Conservation (phyloP, 2,113 vertebrate species). For the Engraulis encrasicolus region DNA sequence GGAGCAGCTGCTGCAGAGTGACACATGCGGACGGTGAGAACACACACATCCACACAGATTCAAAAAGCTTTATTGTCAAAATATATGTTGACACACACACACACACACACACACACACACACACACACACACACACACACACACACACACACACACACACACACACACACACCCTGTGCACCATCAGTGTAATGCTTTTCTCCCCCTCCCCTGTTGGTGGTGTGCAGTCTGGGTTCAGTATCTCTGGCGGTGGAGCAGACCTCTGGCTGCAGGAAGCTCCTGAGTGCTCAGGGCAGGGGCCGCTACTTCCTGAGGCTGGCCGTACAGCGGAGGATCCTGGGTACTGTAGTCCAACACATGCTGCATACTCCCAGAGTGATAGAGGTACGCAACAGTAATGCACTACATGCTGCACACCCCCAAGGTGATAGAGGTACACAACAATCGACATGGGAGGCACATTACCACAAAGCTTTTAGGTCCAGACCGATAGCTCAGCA, state of each 20-base stretch:
- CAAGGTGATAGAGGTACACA: slow-evolving; percentile 71
- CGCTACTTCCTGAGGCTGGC: slow-evolving; percentile 73
- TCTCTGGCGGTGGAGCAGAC: slow-evolving; percentile 70
- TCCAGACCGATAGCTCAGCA: too few relatives aligned
- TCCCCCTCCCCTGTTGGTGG: background rate
- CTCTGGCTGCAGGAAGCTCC: slow-evolving; percentile 66
- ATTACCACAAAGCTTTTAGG: too few relatives aligned
- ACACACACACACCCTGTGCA: background rate
- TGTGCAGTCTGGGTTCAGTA: slow-evolving; percentile 64
- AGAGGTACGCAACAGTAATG: slow-evolving; percentile 63
- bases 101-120: too few relatives aligned
- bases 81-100: too few relatives aligned
- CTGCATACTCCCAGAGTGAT: slow-evolving; percentile 67
- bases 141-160: too few relatives aligned
- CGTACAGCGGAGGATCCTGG: slow-evolving; percentile 73
- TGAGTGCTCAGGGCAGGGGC: slow-evolving; percentile 74
- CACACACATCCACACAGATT: too few relatives aligned
- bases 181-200: background rate
- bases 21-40: slow-evolving; percentile 71
- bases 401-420: slow-evolving; percentile 70
- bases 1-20: slow-evolving; percentile 73
- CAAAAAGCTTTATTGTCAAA: too few relatives aligned
- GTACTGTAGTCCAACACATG: slow-evolving; percentile 71
- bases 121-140: too few relatives aligned
- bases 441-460: too few relatives aligned